Percentiles rank a stretch among this genome's conserved stretches.
phyloP scores from a whole-genome alignment of 92 coral and sea anemone species.

The Micromussa lordhowensis region DNA sequence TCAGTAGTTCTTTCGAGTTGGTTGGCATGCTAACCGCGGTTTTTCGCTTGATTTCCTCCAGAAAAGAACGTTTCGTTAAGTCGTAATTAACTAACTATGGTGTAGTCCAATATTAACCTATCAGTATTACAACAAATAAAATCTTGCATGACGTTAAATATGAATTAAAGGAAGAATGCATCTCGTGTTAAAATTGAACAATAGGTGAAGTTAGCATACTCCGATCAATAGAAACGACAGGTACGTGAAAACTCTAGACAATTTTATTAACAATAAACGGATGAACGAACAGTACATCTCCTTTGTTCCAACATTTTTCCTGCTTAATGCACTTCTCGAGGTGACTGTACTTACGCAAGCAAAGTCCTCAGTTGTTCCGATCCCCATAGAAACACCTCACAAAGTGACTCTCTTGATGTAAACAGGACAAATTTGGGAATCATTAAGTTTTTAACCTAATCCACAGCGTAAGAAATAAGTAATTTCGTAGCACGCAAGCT shows the following conservation, averaged over 20 bases:
- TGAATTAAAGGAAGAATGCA: background rate
- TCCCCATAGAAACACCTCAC: background rate
- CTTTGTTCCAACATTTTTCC: background rate
- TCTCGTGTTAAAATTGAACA: background rate
- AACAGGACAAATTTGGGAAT: background rate
- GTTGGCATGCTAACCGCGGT: background rate
- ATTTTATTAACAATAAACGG: background rate
- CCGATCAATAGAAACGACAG: background rate
- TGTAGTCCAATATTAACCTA: no score
- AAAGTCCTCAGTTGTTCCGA: no score
- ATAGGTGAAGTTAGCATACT: background rate
- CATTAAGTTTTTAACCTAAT: background rate
- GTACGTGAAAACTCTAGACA: background rate
- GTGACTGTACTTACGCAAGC: background rate
- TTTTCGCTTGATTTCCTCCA: background rate
- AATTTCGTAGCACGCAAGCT: no score
- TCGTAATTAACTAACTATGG: no score
- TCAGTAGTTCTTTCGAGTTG: background rate
- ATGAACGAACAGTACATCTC: background rate
- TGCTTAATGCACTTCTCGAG: background rate
- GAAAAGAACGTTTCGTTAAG: background rate
- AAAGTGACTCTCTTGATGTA: background rate
- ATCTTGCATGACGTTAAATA: background rate
- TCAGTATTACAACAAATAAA: background rate
- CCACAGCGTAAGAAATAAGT: background rate